phyloP scores from a whole-genome alignment of 2,888 invertebrate genomes.

The Atrina japonica region DNA sequence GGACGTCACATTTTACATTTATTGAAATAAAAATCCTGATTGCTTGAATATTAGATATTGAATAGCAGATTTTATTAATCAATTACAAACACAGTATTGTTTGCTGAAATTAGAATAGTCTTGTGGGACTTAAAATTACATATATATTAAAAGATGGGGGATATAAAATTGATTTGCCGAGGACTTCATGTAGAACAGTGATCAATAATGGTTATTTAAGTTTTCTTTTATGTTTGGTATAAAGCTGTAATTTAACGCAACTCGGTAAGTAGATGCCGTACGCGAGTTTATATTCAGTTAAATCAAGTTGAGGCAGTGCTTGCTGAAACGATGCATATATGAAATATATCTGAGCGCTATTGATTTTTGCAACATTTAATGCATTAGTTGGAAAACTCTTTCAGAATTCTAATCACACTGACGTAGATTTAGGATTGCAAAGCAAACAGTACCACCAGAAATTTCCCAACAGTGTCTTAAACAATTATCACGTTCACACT shows the following conservation, averaged over 20 bases:
- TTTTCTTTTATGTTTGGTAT: conserved; percentile 30
- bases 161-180: conserved; percentile 22
- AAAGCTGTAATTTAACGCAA: conserved; percentile 29
- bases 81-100: conserved; percentile 30
- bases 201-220: conserved; percentile 28
- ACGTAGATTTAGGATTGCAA: conserved; percentile 45
- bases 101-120: conserved; percentile 19
- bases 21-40: conserved; percentile 22
- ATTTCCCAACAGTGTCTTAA: conserved; percentile 38
- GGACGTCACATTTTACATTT: conserved; percentile 17
- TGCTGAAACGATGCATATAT: conserved; percentile 40
- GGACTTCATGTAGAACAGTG: conserved; percentile 15
- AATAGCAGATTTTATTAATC: conserved; percentile 33
- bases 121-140: conserved; percentile 33
- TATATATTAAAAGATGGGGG: conserved; percentile 35
- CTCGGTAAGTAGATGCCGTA: conserved; percentile 18
- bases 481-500: conserved; percentile 41
- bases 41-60: conserved; percentile 27
- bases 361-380: conserved; percentile 42
- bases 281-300: conserved; percentile 30
- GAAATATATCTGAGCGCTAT: conserved; percentile 47
- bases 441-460: conserved; percentile 36
- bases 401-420: conserved; percentile 38
- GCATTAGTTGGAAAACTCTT: conserved; percentile 38
- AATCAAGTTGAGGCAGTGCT: conserved; percentile 26